Evolutionary conservation across 2,888 invertebrate genomes (phyloP).

Genomic region (Gymnocheta viridis): DNA sequence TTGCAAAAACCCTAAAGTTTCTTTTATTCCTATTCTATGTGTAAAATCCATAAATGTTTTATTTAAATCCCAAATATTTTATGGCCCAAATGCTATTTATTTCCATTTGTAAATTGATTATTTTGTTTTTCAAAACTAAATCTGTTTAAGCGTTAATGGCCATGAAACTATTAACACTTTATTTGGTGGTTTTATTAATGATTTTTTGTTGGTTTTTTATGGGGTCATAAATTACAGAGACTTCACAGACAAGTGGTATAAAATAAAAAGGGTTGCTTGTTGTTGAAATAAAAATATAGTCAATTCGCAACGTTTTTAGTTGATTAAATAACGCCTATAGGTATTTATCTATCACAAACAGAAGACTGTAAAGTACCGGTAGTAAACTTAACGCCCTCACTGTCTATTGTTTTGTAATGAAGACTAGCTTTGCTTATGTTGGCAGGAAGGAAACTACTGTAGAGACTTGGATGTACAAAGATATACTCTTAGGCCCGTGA

Average conservation of each 20-base stretch:
- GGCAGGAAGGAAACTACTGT: too few species aligned
- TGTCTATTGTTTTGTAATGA: not conserved
- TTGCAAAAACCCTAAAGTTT: not conserved
- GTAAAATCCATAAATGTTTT: constrained; percentile 27
- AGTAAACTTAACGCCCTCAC: not conserved
- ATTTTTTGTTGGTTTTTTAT: not conserved
- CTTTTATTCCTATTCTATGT: constrained; percentile 59
- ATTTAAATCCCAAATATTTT: constrained; percentile 25
- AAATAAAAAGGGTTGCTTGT: constrained; percentile 36
- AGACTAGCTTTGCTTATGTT: too few species aligned
- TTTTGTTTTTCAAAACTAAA: not conserved
- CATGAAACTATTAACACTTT: constrained; percentile 65
- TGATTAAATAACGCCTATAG: not conserved
- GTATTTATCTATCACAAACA: not conserved
- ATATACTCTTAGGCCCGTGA: too few species aligned
- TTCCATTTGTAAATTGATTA: constrained; percentile 30
- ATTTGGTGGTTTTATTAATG: constrained; percentile 27
- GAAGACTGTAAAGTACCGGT: not conserved
- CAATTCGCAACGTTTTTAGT: not conserved
- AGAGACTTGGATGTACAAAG: too few species aligned
- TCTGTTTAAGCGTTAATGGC: constrained; percentile 46
- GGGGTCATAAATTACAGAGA: constrained; percentile 43
- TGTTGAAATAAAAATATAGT: not conserved
- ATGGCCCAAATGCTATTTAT: constrained; percentile 1
- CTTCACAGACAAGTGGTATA: not conserved